Evolutionary conservation across 2,113 vertebrate genomes (phyloP), one percentile per base, ranked within the genome.

Genomic region (Aphyosemion australe): DNA sequence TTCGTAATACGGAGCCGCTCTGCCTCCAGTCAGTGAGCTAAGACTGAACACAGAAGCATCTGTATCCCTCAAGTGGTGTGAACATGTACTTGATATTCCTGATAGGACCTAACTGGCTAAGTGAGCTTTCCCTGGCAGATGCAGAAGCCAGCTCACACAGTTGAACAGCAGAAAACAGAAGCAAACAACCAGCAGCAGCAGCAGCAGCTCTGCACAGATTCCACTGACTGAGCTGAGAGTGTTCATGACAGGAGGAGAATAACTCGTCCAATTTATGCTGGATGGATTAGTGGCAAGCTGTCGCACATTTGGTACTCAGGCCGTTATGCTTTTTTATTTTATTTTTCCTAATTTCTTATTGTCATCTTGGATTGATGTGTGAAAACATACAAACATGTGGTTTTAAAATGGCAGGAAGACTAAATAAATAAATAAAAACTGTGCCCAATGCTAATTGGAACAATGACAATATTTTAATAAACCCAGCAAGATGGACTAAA

Each of bases 241-340:
- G 61, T 66, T 76, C 50, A 51, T 78, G 79, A 78, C 77, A 81
- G 65, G 72, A 66, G 83, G 66, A 81, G 61, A 87, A 79, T 84
- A 83, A 87, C 78, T 61, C 64, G 48, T 76, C 63, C 83, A 71
- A 76, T 85, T 80, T 74, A 81, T 78, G 58, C 61, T 31, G 52
- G 68, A 62, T 65, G 72, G 81, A 86, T 87, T 86, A 80, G 87
- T 72, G 46, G 79, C 83, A 86, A 84, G 79, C 78, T 88, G 79
- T 81, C 50, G 50, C 51, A 69, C 79, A 74, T 84, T 88, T 79
- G 73, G 60, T 72, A 2, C 45, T 51, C 31, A 52, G 43, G 50
- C 65, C 2, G 20, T 69, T 69, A 18, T 68, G 50, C 60, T 58
- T 51, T 50, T 45, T 42, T 67, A 10, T 37, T 37, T 37, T 37